Percentiles rank a stretch among this genome's conserved stretches.
phyloP scores from a whole-genome alignment of 2,113 vertebrate genomes.

The Sinocyclocheilus rhinocerous region DNA sequence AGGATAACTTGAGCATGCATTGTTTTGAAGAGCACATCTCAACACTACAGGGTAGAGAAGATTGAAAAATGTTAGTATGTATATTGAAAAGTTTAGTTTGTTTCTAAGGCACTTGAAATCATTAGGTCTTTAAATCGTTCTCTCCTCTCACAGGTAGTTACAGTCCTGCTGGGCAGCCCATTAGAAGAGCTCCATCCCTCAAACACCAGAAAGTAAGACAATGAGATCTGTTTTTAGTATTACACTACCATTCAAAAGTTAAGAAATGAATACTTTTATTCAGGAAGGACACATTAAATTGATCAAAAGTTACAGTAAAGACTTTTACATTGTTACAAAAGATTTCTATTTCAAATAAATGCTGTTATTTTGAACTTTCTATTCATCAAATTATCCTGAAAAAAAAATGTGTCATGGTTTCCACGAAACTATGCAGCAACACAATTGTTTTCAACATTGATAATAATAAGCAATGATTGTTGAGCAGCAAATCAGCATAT shows the following conservation, averaged over 20 bases:
- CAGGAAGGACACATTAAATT: not conserved
- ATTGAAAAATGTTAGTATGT: not conserved
- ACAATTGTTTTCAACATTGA: not conserved
- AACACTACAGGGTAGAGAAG: not conserved
- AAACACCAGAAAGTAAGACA: conserved; percentile 82
- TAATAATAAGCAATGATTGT: not conserved
- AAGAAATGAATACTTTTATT: not conserved
- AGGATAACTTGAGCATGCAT: not conserved
- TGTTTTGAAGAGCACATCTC: not conserved
- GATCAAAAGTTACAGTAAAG: not conserved
- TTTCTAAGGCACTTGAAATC: not conserved
- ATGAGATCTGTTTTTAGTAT: not conserved
- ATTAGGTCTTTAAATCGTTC: not conserved
- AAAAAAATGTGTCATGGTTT: not conserved
- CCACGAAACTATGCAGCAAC: not conserved
- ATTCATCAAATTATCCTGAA: not conserved
- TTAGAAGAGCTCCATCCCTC: conserved; percentile 74
- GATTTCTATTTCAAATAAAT: not conserved
- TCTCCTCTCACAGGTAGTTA: conserved; percentile 77
- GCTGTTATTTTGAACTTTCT: not conserved
- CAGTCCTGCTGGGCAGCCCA: conserved; percentile 79
- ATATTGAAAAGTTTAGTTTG: not conserved
- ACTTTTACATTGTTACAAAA: not conserved
- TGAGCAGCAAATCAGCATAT: not conserved
- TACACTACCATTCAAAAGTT: not conserved